Evolutionary conservation across 2,797 vertebrate species (phyloP), one percentile per base, ranked within the genome.

Genomic region (Cetoscarus ocellatus): DNA sequence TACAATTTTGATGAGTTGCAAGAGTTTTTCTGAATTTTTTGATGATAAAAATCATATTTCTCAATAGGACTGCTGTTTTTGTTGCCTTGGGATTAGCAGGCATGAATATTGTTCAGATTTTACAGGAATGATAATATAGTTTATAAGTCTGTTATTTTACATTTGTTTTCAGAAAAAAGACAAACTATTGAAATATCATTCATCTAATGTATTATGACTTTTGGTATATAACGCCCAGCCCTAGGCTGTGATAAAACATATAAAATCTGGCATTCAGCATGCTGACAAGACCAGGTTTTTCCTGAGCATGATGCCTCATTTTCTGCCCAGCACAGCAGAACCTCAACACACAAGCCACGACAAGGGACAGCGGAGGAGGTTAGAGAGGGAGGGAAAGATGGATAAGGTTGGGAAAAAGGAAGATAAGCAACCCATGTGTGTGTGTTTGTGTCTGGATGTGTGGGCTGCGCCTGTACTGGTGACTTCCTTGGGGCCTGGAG

Each of bases 401-500:
- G 87, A 90, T 92, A 89, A 65, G 84, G 84, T 83, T 49, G 72
- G 71, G 58, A 64, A 70, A 82, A 63, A 63, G 63, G 64, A 69
- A 90, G 89, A 90, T 90, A 90, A 91, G 86, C 39, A 39, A 49
- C 71, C 75, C 39, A 70, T 27, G 66, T 67, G 64, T 69, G 45
- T 77, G 75, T 67, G 64, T 57, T 58, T 60, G 51, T 68, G 66
- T 86, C 58, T 86, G 72, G 61, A 69, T 86, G 87, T 88, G 83
- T 86, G 83, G 70, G 85, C 66, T 75, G 78, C 5, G 27, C 52
- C 60, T 80, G 72, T 72, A 69, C 78, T 72, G 57, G 79, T 61
- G 79, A 84, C 85, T 86, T 85, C 81, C 85, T 83, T 43, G 42
- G 62, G 71, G 83, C 84, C 71, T 34, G 61, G 52, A 92, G 92